Evolutionary conservation across 2,113 vertebrate genomes (phyloP).

Genomic region (Chionomys nivalis): DNA sequence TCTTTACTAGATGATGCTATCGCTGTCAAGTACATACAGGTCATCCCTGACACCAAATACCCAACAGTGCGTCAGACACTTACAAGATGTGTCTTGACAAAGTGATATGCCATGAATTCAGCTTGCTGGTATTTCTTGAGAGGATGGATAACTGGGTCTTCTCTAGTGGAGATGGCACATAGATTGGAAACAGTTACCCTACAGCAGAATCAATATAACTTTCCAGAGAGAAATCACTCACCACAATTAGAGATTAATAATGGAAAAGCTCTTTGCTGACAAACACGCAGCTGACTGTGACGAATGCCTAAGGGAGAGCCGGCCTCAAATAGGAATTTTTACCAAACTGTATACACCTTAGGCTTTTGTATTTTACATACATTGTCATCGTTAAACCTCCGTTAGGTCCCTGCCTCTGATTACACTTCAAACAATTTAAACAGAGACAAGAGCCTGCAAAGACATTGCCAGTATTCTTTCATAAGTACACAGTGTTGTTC

Average conservation of each 20-base stretch:
- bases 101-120: neutral
- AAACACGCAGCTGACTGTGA: neutral
- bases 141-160: neutral
- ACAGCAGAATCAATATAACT: neutral
- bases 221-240: neutral
- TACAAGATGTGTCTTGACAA: neutral
- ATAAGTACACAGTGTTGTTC: neutral
- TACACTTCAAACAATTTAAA: neutral
- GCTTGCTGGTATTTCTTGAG: neutral
- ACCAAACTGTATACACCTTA: neutral
- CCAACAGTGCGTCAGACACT: neutral
- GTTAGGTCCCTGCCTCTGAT: too few species aligned
- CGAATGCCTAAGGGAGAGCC: neutral
- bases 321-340: neutral
- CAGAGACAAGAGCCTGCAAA: neutral
- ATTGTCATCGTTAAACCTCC: neutral
- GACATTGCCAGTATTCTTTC: neutral
- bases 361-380: neutral
- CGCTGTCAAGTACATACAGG: neutral
- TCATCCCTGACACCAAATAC: neutral
- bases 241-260: neutral
- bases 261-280: neutral
- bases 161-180: slow-evolving; percentile 9
- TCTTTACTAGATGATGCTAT: neutral
- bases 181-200: neutral